These are phyloP conservation scores for Xiphydria camelus DNA, from an alignment of 2,888 invertebrate genomes.

Conservation along the genomic window DNA sequence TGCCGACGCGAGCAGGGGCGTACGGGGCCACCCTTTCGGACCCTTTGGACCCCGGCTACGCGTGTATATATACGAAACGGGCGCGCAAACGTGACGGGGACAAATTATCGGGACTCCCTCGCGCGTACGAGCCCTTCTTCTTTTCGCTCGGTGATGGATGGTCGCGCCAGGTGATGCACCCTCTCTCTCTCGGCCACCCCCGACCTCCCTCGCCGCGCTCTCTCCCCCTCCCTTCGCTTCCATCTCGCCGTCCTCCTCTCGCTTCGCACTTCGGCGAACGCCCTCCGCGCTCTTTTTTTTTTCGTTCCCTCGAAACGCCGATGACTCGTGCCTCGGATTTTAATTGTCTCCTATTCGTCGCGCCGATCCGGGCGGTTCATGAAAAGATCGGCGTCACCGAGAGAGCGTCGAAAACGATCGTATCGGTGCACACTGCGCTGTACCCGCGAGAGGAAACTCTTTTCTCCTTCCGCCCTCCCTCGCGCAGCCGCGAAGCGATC, in stretches of 20 bases:
- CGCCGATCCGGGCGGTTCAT: constrained; percentile 30
- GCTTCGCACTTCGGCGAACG: background rate
- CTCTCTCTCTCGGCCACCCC: constrained; percentile 17
- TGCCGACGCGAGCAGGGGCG: constrained; percentile 26
- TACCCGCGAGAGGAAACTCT: no score
- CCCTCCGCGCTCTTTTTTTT: background rate
- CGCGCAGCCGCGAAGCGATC: no score
- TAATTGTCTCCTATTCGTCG: constrained; percentile 35
- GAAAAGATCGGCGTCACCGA: constrained; percentile 19
- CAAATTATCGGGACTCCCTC: constrained; percentile 37
- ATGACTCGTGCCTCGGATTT: constrained; percentile 26
- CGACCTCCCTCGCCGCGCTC: background rate
- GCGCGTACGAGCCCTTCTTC: constrained; percentile 21
- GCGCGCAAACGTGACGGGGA: constrained; percentile 42
- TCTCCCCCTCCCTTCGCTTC: background rate
- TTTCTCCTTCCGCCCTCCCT: no score
- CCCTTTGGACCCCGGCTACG: constrained; percentile 2
- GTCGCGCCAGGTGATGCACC: constrained; percentile 48
- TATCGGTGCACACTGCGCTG: no score
- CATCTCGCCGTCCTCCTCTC: background rate
- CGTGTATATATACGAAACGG: background rate
- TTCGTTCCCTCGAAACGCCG: constrained; percentile 5
- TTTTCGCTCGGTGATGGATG: constrained; percentile 40
- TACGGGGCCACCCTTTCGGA: constrained; percentile 24
- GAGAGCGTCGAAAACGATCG: background rate